These are phyloP conservation scores for Podabrus alpinus DNA, from an alignment of 2,888 invertebrate species.

Conservation along the genomic window DNA sequence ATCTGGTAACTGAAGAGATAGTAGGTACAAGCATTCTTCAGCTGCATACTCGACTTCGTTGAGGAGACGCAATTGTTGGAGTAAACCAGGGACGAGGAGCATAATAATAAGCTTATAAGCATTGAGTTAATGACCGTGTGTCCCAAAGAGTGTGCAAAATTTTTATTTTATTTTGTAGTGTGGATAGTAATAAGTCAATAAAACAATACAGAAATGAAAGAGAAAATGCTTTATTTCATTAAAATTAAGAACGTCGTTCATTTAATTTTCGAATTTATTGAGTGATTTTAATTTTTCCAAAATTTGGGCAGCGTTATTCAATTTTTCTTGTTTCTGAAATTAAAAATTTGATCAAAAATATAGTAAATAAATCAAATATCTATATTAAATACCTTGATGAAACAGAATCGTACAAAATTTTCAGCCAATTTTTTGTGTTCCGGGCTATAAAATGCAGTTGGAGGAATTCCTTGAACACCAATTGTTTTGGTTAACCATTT, in stretches of 20 bases:
- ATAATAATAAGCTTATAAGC: too few species aligned
- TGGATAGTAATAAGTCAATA: too few species aligned
- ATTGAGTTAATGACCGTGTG: too few species aligned
- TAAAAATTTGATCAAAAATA: background rate
- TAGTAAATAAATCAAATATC: background rate
- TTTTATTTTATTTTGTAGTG: too few species aligned
- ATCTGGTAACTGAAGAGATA: too few species aligned
- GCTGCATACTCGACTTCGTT: too few species aligned
- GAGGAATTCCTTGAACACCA: conserved; percentile 91
- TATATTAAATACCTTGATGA: conserved; percentile 80
- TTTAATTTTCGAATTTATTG: background rate
- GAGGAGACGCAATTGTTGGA: too few species aligned
- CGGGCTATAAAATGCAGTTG: conserved; percentile 87
- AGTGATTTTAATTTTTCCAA: conserved; percentile 62
- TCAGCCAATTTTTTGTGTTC: conserved; percentile 81
- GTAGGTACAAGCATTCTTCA: too few species aligned
- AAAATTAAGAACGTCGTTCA: background rate
- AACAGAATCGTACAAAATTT: conserved; percentile 89
- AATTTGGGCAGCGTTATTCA: conserved; percentile 67
- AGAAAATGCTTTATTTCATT: background rate
- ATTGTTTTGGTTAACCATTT: conserved; percentile 94
- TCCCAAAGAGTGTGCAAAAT: too few species aligned
- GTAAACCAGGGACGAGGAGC: too few species aligned
- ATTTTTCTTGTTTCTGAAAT: conserved; percentile 73
- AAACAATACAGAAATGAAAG: background rate